Evolutionary conservation across 2,113 vertebrate genomes (phyloP).

Genomic region (Cavia porcellus): DNA sequence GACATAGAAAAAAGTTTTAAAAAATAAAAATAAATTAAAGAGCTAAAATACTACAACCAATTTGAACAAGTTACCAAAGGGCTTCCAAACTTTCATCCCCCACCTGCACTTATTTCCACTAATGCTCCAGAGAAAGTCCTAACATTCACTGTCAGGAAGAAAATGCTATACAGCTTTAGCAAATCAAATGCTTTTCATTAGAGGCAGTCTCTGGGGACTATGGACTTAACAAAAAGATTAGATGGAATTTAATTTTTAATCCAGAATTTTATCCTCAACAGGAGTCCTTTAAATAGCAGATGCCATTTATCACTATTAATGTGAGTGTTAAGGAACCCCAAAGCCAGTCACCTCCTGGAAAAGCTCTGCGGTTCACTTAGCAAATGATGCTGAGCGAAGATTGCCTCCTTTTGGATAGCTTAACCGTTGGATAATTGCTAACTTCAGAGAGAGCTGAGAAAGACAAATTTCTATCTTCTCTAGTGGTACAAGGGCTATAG

Average conservation of each 20-base stretch:
- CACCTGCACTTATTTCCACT: constrained; percentile 61
- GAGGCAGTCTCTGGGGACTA: constrained; percentile 78
- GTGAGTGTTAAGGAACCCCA: constrained; percentile 72
- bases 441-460: constrained; percentile 83
- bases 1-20: constrained; percentile 4
- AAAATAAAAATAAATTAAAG: constrained; percentile 54
- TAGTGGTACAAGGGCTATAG: not conserved
- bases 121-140: constrained; percentile 68
- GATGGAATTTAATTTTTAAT: constrained; percentile 87
- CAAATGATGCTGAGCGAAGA: constrained; percentile 72
- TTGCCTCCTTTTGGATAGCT: constrained; percentile 71
- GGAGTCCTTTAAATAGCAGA: constrained; percentile 83
- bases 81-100: constrained; percentile 79
- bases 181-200: constrained; percentile 85
- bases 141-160: constrained; percentile 80
- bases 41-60: constrained; percentile 60
- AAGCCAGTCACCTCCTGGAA: constrained; percentile 74
- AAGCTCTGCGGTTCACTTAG: constrained; percentile 78
- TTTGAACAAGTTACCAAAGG: constrained; percentile 74
- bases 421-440: constrained; percentile 69
- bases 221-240: constrained; percentile 83
- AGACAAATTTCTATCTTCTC: constrained; percentile 33
- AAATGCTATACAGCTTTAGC: constrained; percentile 77
- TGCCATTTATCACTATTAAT: constrained; percentile 86
- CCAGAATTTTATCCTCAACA: constrained; percentile 83